phyloP scores from a whole-genome alignment of 2,113 vertebrate species.

The Lagopus muta region DNA sequence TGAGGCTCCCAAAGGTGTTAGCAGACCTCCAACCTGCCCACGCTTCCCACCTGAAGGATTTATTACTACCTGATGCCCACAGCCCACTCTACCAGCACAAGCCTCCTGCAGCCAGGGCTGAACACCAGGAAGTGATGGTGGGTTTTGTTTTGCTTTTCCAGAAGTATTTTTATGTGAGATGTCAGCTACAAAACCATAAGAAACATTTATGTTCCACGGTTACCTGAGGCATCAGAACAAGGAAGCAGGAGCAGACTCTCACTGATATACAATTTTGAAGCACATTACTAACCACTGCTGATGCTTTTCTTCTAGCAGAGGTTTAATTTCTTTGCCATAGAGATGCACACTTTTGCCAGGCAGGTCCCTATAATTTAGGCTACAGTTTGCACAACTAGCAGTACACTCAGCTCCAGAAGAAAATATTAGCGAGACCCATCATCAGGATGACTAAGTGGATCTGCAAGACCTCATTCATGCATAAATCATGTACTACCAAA shows the following conservation, averaged over 20 bases:
- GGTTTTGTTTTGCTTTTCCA: neutral
- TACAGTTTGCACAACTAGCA: neutral
- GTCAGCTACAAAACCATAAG: neutral
- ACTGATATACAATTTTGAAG: neutral
- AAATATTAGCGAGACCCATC: neutral
- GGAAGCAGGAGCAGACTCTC: neutral
- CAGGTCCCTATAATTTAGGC: neutral
- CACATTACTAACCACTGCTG: neutral
- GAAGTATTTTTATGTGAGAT: neutral
- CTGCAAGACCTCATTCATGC: neutral
- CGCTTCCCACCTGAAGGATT: rapidly evolving
- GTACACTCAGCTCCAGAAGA: neutral
- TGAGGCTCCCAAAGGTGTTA: rapidly evolving
- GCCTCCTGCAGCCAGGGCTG: neutral
- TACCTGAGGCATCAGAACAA: neutral
- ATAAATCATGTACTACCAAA: neutral
- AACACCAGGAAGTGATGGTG: neutral
- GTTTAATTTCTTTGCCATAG: slow-evolving; percentile 23
- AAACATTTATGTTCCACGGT: neutral
- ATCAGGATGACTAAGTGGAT: neutral
- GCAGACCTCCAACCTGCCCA: neutral
- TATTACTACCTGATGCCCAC: neutral
- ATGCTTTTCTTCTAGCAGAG: neutral
- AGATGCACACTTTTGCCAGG: neutral
- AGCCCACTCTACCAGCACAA: neutral